Base-by-base conservation (phyloP, 1,140 invertebrate species). In the Planococcus citri region DNA sequence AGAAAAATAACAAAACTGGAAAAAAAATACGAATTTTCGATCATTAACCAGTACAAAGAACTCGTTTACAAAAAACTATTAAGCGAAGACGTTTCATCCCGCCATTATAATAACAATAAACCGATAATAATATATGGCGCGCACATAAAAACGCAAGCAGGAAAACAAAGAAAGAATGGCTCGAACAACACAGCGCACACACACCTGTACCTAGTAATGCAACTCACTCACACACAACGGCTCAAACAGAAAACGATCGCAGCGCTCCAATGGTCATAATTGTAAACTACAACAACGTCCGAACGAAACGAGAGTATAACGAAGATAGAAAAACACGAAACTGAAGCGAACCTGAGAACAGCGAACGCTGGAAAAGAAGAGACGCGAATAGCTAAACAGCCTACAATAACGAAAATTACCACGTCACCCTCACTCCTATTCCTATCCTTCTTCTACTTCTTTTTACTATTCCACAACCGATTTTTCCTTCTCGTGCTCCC, bases 61-160 rank as follows among this genome's bases (percentile, higher is more conserved):
- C 41, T 51, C 41, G 41, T 51, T 51, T 51, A 51, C 3, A 51
- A 51, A 51, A 51, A 51, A 51, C 41, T 51, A 51, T 51, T 20
- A 51, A 51, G 41, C 41, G 41, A 51, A 51, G 41, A 51, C 41
- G 41, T 51, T 51, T 51, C 41, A 51, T 51, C 41, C 41, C 41
- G 41, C 41, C 41, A 51, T 51, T 51, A 51, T 51, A 51, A 51
- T 51, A 51, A 51, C 41, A 51, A 51, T 51, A 51, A 51, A 51
- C 41, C 41, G 41, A 51, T 51, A 51, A 51, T 51, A 51, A 51
- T 51, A 51, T 51, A 51, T 51, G 41, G 41, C 41, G 41, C 41
- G 41, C 41, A 51, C 41, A 51, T 51, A 51, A 51, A 51, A 51
- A 51, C 41, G 41, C 41, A 51, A 51, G 41, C 41, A 51, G 41